These are phyloP conservation scores for Beris morrisii DNA, from an alignment of 2,888 invertebrate genomes.

Conservation along the genomic window DNA sequence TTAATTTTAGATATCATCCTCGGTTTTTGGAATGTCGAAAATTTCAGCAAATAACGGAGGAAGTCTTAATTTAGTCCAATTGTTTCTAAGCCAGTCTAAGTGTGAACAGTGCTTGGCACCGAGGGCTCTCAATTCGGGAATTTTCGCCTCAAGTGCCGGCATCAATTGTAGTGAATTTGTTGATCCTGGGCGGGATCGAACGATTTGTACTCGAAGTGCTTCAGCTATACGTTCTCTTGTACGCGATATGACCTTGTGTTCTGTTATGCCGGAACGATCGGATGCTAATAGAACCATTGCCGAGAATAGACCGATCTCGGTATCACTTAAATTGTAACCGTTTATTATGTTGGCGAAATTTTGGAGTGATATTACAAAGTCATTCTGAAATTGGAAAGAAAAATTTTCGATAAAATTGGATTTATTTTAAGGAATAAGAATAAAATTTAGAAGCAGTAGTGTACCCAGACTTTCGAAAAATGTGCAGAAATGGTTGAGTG, in stretches of 20 bases:
- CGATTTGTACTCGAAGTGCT: constrained; percentile 80
- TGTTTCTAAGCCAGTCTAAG: constrained; percentile 86
- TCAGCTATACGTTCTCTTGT: constrained; percentile 82
- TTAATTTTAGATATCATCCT: constrained; percentile 62
- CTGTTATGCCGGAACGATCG: constrained; percentile 78
- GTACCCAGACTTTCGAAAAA: too few species aligned
- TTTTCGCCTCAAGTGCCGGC: constrained; percentile 60
- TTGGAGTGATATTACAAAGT: constrained; percentile 80
- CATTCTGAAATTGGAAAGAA: constrained; percentile 63
- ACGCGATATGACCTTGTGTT: constrained; percentile 75
- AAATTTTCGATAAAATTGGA: neutral
- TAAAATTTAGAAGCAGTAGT: too few species aligned
- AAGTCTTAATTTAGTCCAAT: constrained; percentile 81
- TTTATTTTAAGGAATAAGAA: too few species aligned
- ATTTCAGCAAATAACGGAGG: constrained; percentile 96
- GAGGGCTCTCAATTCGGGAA: constrained; percentile 78
- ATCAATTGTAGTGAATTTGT: constrained; percentile 56
- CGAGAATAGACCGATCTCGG: constrained; percentile 87
- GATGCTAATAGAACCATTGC: constrained; percentile 82
- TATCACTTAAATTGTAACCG: constrained; percentile 77
- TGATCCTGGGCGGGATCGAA: constrained; percentile 53
- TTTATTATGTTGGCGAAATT: constrained; percentile 78
- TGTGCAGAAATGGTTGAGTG: too few species aligned
- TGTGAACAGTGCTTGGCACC: constrained; percentile 82
- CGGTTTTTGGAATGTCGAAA: constrained; percentile 90